Conservation (phyloP, 2,113 vertebrate species). For the Hiodon alosoides region DNA sequence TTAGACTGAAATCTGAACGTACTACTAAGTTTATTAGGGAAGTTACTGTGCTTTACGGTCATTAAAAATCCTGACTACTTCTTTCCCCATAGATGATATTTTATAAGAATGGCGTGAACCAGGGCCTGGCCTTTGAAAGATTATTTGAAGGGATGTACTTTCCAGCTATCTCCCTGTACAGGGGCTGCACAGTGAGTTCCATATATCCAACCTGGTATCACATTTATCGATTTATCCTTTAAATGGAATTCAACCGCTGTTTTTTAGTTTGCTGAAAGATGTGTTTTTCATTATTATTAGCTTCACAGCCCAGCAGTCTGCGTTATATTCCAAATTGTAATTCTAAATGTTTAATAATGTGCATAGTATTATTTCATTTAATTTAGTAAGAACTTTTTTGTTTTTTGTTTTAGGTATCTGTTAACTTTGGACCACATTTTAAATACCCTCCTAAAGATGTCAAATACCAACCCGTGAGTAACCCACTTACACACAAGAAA, state of each 20-base stretch:
- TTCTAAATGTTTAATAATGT: too few relatives aligned
- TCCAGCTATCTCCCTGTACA: constrained; percentile 95
- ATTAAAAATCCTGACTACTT: background rate
- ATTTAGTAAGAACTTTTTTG: too few relatives aligned
- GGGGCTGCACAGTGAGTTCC: constrained; percentile 84
- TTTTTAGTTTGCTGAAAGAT: too few relatives aligned
- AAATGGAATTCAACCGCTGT: too few relatives aligned
- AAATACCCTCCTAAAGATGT: constrained; percentile 85
- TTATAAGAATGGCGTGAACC: constrained; percentile 89
- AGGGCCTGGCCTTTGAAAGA: constrained; percentile 86
- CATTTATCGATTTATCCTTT: too few relatives aligned
- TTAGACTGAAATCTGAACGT: too few relatives aligned
- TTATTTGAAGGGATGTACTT: constrained; percentile 96
- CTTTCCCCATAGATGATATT: constrained; percentile 78
- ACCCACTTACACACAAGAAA: too few relatives aligned
- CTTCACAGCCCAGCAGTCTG: too few relatives aligned
- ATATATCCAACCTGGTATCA: background rate
- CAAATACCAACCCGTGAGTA: constrained; percentile 83
- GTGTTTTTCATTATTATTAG: too few relatives aligned
- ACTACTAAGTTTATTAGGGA: too few relatives aligned
- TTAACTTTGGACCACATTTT: constrained; percentile 94
- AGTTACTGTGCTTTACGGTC: too few relatives aligned
- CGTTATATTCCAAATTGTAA: too few relatives aligned
- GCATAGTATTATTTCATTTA: background rate
- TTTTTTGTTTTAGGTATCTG: constrained; percentile 73